Base-by-base conservation (phyloP, 1,140 invertebrate genomes). In the Neodiprion lecontei region DNA sequence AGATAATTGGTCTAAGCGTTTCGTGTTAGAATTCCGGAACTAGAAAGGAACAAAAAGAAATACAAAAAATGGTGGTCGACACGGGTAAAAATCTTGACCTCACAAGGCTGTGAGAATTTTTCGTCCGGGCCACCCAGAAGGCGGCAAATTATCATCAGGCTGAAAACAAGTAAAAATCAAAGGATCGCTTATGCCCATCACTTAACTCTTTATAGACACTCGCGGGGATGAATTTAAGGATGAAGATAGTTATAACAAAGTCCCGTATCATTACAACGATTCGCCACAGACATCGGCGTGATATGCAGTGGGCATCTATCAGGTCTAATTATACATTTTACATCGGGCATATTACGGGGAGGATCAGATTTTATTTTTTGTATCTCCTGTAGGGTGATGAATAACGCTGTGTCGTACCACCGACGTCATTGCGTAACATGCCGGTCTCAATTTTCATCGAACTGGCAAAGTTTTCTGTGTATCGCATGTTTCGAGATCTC, bases 51-150 rank as follows among this genome's bases (percentile, higher is more conserved):
- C 50, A n/a, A 21, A 21, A 21, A 40, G 28, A 40, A 5, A 40
- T 1, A 40, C 1, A 40, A 40, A 40, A 40, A 40, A 40, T 40
- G 5, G 28, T 40, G 28, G 53, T 61, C 11, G 11, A 61, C n/a
- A 61, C n/a, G 11, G 2, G 53, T 61, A 61, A 61, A 40, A 61
- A 5, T 9, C 11, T 1, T 61, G 53, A 61, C n/a, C 53, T 17
- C 53, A 61, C 11, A 61, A 61, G n/a, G 53, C 53, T 61, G 53
- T 61, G 53, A 11, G 53, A 61, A 61, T 61, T 61, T 53, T 61
- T 61, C n/a, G 11, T 17, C 11, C 53, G 11, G 53, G 53, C 53
- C 53, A 61, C 53, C 53, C 53, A 61, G 53, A 61, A 61, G 53
- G 53, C 53, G 28, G 3, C 53, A 61, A 61, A 61, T 61, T 61